These are phyloP conservation scores for Pipistrellus pipistrellus DNA, from an alignment of 2,797 vertebrate genomes.

Conservation along the genomic window DNA sequence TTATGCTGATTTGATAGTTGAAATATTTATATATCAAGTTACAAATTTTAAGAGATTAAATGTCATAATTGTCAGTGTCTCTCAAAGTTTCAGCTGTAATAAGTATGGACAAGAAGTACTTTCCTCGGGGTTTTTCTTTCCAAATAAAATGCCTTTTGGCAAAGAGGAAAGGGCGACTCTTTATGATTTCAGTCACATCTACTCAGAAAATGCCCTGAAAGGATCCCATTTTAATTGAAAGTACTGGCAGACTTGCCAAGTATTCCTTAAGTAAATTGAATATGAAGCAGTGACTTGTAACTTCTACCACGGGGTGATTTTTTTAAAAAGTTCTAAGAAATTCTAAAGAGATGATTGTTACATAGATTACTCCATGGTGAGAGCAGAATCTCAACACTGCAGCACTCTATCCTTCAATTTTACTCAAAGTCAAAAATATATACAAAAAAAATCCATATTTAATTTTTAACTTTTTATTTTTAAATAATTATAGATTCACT, in stretches of 20 bases:
- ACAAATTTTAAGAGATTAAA: not conserved
- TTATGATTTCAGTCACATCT: constrained; percentile 2
- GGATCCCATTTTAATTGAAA: not conserved
- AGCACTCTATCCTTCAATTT: not conserved
- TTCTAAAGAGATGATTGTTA: not conserved
- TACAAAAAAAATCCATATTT: not conserved
- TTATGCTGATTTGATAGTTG: not conserved
- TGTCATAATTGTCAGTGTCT: not conserved
- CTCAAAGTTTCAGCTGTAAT: constrained; percentile 19
- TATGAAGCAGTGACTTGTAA: not conserved
- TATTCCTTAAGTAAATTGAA: constrained; percentile 2
- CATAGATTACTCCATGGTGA: not conserved
- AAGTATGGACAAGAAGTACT: not conserved
- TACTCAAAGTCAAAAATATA: not conserved
- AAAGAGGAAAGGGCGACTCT: constrained; percentile 23
- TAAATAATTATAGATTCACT: not conserved
- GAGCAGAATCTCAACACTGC: not conserved
- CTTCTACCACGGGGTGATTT: not conserved
- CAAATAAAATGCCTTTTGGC: constrained; percentile 36
- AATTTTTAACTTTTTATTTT: constrained; percentile 44
- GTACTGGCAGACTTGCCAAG: not conserved
- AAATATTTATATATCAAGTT: not conserved
- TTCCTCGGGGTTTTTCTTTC: not conserved
- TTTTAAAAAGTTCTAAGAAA: not conserved
- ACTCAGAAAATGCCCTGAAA: constrained; percentile 36